Conservation (phyloP, 2,113 vertebrate species). For the Ramphastos sulfuratus region DNA sequence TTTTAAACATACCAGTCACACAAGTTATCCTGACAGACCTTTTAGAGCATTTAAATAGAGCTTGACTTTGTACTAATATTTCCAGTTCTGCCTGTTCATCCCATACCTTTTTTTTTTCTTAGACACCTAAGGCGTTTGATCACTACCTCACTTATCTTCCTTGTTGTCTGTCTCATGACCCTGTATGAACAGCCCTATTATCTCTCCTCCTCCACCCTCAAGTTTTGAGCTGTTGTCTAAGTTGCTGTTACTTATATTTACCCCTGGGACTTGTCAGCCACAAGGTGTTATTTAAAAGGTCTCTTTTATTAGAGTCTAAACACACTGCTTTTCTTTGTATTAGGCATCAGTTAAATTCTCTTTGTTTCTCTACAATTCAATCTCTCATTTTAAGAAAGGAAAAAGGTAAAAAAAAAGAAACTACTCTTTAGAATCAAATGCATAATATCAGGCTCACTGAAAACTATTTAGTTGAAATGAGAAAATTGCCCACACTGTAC, state of each 20-base stretch:
- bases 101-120: neutral
- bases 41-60: neutral
- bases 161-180: neutral
- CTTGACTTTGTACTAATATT: conserved; percentile 10
- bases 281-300: neutral
- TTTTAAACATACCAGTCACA: neutral
- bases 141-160: neutral
- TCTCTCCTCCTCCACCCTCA: neutral
- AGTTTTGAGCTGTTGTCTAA: neutral
- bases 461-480: neutral
- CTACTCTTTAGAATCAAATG: neutral
- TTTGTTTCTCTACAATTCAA: neutral
- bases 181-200: neutral
- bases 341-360: neutral
- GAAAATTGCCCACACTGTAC: neutral
- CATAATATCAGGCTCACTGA: neutral
- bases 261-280: neutral
- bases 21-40: conserved; percentile 7
- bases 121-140: conserved; percentile 3
- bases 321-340: neutral
- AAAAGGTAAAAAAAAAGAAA: neutral
- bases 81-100: conserved; percentile 52
- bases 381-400: neutral
- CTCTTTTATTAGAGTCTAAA: neutral
- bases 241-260: neutral